Evolutionary conservation across 2,888 invertebrate species (phyloP).

Genomic region (Hemistola chrysoprasaria): DNA sequence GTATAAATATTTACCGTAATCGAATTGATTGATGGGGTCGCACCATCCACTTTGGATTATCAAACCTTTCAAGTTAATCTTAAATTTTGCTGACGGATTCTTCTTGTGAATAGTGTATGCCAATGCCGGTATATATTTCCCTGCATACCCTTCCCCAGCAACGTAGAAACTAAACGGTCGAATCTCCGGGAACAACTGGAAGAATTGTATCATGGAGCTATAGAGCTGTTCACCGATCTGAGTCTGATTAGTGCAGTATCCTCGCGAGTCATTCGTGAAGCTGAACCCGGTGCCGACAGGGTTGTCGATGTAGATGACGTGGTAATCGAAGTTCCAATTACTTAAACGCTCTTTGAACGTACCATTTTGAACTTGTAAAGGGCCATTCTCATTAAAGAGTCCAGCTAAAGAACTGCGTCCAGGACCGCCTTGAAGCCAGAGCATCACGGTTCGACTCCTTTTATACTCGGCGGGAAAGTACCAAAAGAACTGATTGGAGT

Average conservation of each 20-base stretch:
- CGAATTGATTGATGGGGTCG: constrained; percentile 89
- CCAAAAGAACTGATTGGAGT: constrained; percentile 96
- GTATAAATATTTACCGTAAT: constrained; percentile 90
- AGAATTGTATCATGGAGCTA: constrained; percentile 90
- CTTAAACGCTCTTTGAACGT: constrained; percentile 83
- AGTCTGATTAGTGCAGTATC: constrained; percentile 90
- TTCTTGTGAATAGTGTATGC: constrained; percentile 85
- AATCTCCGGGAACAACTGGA: constrained; percentile 89
- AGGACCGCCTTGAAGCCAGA: constrained; percentile 94
- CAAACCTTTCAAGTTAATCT: constrained; percentile 77
- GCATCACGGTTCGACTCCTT: constrained; percentile 84
- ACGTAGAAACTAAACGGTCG: constrained; percentile 89
- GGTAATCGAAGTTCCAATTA: constrained; percentile 90
- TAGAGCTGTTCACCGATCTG: constrained; percentile 91
- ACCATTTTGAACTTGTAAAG: constrained; percentile 61
- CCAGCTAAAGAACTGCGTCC: constrained; percentile 90
- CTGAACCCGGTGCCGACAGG: constrained; percentile 96
- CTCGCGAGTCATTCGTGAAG: constrained; percentile 88
- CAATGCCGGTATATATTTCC: constrained; percentile 89
- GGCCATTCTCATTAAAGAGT: constrained; percentile 92
- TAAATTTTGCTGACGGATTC: neutral
- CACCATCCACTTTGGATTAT: constrained; percentile 91
- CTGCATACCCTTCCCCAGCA: constrained; percentile 95
- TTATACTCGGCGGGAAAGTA: constrained; percentile 88
- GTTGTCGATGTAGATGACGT: constrained; percentile 94